Base-by-base conservation (phyloP, 2,113 vertebrate species). In the Myanophis thanlyinensis region DNA sequence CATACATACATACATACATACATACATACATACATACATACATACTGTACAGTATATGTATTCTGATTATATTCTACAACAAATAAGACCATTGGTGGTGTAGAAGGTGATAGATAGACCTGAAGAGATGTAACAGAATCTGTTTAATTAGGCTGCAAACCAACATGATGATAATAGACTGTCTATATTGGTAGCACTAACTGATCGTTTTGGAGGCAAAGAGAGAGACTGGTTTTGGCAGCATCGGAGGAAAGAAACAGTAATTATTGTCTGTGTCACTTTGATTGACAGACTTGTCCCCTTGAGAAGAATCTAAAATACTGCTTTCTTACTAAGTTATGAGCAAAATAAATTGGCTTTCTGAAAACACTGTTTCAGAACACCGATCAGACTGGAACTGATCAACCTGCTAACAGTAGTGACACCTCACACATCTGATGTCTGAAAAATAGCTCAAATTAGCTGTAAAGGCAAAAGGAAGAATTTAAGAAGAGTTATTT, bases 131-230 rank as follows among this genome's bases (percentile, higher is more conserved):
- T 97, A 96, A 96, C 96, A 96, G 95, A 94, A 95, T 97, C 94
- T 94, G 96, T 97, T 97, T 97, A 97, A 97, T 97, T 97, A 97
- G 95, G 27, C 93, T 95, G 94, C 88, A 96, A 95, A 96, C 95
- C 23, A 96, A 96, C 95, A 96, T 93, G 93, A 96, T 96, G 95
- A 96, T 96, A 96, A 96, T 95, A 93, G 93, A 93, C 95, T 96
- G 96, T 97, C 97, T 95, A 94, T 96, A 97, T 96, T 96, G 96
- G 96, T 96, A 96, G 95, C 95, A 94, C 95, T 97, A 97, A 97
- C 95, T 97, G 96, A 97, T 95, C 96, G 93, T 1, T 96, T 96
- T 95, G 94, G 96, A 96, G 96, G 94, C 93, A 94, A 95, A 95
- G 93, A 92, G 94, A 93, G 94, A 0, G 93, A 96, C 96, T 0